A percentile compares a stretch with the other conserved stretches of the same genome.
phyloP scores from a whole-genome alignment of 2,797 vertebrate species.

The Tenualosa thibaudeaui region DNA sequence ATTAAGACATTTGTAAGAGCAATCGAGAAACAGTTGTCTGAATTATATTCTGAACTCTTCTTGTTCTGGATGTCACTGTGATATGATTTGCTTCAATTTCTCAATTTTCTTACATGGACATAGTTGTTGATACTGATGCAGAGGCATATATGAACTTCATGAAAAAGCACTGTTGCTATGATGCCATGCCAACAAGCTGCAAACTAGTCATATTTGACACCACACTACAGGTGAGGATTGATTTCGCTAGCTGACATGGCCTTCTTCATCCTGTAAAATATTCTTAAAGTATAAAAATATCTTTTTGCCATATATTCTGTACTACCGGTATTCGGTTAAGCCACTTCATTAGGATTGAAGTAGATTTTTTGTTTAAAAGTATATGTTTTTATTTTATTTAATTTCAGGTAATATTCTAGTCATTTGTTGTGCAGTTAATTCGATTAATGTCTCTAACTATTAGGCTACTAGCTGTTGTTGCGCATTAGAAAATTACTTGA shows the following conservation, averaged over 20 bases:
- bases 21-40: too few species aligned
- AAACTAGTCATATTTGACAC: conserved; percentile 95
- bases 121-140: conserved; percentile 65
- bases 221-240: conserved; percentile 43
- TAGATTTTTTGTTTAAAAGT: too few species aligned
- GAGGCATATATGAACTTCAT: conserved; percentile 90
- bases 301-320: too few species aligned
- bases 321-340: too few species aligned
- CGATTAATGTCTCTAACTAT: too few species aligned
- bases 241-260: background rate
- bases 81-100: background rate
- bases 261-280: background rate
- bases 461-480: too few species aligned
- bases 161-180: conserved; percentile 89
- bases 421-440: too few species aligned
- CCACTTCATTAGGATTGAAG: too few species aligned
- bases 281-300: too few species aligned
- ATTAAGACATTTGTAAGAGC: background rate
- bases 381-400: too few species aligned
- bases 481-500: too few species aligned
- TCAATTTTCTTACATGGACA: background rate
- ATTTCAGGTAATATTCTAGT: too few species aligned
- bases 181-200: conserved; percentile 92
- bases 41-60: background rate
- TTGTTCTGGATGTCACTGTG: background rate